phyloP scores from a whole-genome alignment of 2,888 invertebrate genomes.

The Calliphora vomitoria region DNA sequence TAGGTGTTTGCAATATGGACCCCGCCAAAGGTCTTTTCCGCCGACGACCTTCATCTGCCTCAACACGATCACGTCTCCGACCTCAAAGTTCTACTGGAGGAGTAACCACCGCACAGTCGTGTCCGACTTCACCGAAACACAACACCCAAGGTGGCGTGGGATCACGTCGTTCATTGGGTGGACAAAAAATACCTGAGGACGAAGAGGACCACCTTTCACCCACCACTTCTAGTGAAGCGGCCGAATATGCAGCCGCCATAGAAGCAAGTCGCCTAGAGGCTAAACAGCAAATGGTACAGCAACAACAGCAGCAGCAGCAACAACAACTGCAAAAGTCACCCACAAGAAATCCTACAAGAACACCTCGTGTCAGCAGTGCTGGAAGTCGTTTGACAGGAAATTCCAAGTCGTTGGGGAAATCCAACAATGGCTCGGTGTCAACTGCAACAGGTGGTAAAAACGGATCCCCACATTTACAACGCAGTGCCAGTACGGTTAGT shows the following conservation, averaged over 20 bases:
- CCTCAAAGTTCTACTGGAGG: constrained; percentile 78
- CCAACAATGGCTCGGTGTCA: constrained; percentile 32
- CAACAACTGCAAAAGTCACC: constrained; percentile 70
- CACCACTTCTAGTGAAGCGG: constrained; percentile 80
- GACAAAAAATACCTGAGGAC: constrained; percentile 82
- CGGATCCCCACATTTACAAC: constrained; percentile 77
- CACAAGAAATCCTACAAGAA: constrained; percentile 58
- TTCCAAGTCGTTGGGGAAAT: constrained; percentile 46
- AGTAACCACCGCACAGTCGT: constrained; percentile 81
- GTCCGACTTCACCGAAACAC: constrained; percentile 84
- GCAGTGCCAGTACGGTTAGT: constrained; percentile 84
- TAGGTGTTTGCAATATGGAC: constrained; percentile 84
- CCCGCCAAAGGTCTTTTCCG: constrained; percentile 84
- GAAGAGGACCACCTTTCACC: constrained; percentile 79
- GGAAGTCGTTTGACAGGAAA: constrained; percentile 75
- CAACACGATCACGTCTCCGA: constrained; percentile 82
- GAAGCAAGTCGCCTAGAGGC: constrained; percentile 73
- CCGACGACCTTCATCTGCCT: constrained; percentile 83
- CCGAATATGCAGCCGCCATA: constrained; percentile 81
- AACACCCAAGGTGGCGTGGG: constrained; percentile 78
- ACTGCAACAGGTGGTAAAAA: constrained; percentile 57
- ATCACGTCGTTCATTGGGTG: constrained; percentile 83
- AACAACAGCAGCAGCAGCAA: constrained; percentile 70
- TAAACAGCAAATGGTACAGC: constrained; percentile 57
- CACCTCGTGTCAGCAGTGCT: constrained; percentile 78